Evolutionary conservation across 2,113 vertebrate species (phyloP).

Genomic region (Anhinga rufa): DNA sequence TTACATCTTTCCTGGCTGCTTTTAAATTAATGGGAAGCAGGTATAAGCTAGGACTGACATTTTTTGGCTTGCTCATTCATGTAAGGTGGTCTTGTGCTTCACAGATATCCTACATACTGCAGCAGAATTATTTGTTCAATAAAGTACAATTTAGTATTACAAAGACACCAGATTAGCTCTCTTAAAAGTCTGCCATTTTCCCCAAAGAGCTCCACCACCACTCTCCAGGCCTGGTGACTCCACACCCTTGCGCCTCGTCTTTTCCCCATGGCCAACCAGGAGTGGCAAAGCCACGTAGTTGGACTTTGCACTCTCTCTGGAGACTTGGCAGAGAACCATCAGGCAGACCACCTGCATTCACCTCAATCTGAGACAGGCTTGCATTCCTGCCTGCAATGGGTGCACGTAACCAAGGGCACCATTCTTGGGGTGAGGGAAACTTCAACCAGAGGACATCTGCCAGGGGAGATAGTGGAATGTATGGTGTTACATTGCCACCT

Average conservation of each 20-base stretch:
- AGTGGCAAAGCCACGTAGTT: neutral
- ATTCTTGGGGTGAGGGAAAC: neutral
- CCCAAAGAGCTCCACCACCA: neutral
- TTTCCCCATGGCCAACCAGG: neutral
- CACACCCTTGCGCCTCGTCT: neutral
- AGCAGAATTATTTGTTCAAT: neutral
- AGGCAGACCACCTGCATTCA: neutral
- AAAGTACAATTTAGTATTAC: neutral
- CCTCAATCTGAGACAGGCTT: neutral
- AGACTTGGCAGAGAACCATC: neutral
- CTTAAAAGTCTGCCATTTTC: neutral
- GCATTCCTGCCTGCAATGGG: neutral
- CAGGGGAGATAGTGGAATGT: neutral
- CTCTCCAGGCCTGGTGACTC: neutral
- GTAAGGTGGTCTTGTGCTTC: neutral
- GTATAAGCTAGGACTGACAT: neutral
- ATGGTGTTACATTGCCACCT: slow-evolving; percentile 68
- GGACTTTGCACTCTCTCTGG: neutral
- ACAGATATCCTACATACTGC: neutral
- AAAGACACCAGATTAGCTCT: neutral
- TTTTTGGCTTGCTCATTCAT: neutral
- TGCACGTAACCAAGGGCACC: neutral
- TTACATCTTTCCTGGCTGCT: neutral
- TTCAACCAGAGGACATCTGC: neutral
- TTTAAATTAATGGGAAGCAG: neutral